Percentiles rank a stretch among this genome's conserved stretches.
phyloP scores from a whole-genome alignment of 2,888 invertebrate genomes.

The Congeria kusceri region DNA sequence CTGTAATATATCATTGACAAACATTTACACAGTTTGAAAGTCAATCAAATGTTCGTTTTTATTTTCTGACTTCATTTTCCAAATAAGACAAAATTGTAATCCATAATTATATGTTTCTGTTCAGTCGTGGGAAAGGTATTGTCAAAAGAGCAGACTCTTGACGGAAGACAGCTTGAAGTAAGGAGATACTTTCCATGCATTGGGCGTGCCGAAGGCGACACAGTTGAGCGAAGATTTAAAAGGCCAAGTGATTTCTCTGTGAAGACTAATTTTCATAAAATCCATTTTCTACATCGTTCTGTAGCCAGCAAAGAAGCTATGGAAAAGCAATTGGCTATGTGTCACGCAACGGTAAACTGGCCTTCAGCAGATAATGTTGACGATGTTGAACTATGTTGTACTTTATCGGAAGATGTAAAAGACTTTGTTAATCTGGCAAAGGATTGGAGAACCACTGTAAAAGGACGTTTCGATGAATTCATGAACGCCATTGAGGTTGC shows the following conservation, averaged over 20 bases:
- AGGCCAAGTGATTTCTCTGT: not conserved
- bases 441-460: not conserved
- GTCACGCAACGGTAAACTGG: not conserved
- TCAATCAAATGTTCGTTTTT: no score
- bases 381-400: not conserved
- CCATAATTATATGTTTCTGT: no score
- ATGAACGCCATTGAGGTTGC: not conserved
- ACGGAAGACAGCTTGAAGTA: not conserved
- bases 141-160: not conserved
- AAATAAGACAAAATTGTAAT: no score
- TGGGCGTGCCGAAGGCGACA: not conserved
- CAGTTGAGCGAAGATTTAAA: not conserved
- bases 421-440: not conserved
- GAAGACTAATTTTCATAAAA: not conserved
- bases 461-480: not conserved
- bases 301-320: not conserved
- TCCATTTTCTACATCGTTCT: not conserved
- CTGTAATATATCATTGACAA: no score
- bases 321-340: not conserved
- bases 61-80: no score
- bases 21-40: no score
- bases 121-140: not conserved
- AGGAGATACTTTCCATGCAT: not conserved
- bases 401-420: not conserved
- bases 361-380: not conserved